Base-by-base conservation (phyloP, 2,888 invertebrate genomes). In the Geophilus truncorum region DNA sequence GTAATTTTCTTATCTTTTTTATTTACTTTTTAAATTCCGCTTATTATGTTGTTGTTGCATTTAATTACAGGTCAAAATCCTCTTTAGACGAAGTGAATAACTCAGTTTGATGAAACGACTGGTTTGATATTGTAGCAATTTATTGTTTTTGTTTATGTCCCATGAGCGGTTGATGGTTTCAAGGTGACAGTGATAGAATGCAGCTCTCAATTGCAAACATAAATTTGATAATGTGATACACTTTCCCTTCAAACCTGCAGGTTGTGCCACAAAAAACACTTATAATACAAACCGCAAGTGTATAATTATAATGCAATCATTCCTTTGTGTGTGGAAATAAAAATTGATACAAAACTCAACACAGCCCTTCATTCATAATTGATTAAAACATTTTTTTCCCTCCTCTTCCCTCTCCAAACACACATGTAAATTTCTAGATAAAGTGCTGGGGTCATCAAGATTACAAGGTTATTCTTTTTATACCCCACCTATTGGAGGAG, bases 401-500 rank as follows among this genome's bases (percentile, higher is more conserved):
- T 70, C 2, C 28, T 0, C 10, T 21, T 62, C 7, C n/a, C 15
- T 12, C 10, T 28, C 70, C 25, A 12, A 2, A 70, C n/a, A 5
- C 70, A 28, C 4, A 70, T 28, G 70, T 1, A 70, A 45, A 45
- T 45, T 45, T 45, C 12, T 28, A 70, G 70, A 70, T 70, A 70
- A 70, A 70, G 70, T 70, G 32, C 32, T 32, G 70, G 70, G 70
- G 70, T 70, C 70, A 70, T 62, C 70, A 28, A 70, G 70, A 70
- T 70, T 25, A n/a, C n/a, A 28, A 70, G 23, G 25, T 28, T 70
- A 28, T 18, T 70, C 28, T 25, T 25, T 70, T 15, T 70, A 15
- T 70, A 70, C 28, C 70, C 70, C 70, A 70, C 70, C 70, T 70
- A 23, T 70, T 70, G 70, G 28, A 70, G 70, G 12, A 4, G 28